A percentile compares a stretch with the other conserved stretches of the same genome.
These are phyloP conservation scores for Hypotaenidia okinawae DNA, from an alignment of 2,797 vertebrate species.

Conservation along the genomic window DNA sequence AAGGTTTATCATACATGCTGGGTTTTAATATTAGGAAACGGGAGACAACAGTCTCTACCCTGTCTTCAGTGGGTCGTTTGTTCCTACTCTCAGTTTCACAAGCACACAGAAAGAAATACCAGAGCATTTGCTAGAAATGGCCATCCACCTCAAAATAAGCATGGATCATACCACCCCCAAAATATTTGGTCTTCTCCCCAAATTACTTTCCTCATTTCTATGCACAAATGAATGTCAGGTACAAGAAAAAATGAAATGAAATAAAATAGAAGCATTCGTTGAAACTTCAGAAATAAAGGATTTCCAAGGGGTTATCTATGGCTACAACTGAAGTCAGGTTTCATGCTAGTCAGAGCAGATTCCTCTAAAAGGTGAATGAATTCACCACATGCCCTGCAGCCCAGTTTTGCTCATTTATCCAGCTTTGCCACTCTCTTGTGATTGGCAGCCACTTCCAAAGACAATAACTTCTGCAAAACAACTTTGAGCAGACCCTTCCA, in stretches of 20 bases:
- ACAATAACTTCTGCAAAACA: background rate
- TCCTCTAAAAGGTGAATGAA: background rate
- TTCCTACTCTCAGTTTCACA: background rate
- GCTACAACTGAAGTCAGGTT: background rate
- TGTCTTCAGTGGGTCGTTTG: background rate
- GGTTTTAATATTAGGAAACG: background rate
- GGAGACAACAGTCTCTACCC: background rate
- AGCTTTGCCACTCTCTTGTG: background rate
- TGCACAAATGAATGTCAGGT: background rate
- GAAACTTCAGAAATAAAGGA: background rate
- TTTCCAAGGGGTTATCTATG: background rate
- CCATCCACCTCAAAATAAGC: background rate
- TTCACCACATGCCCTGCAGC: background rate
- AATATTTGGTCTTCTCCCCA: background rate
- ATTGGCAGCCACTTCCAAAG: background rate
- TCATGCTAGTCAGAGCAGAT: background rate
- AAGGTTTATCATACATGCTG: background rate
- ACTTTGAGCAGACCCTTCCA: constrained; percentile 7
- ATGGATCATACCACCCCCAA: background rate
- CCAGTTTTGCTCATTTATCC: background rate
- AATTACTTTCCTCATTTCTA: background rate
- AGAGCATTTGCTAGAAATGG: background rate
- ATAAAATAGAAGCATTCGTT: background rate
- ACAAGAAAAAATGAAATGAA: background rate
- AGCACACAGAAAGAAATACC: background rate